A percentile compares a stretch with the other conserved stretches of the same genome.
These are phyloP conservation scores for Edolisoma coerulescens DNA, from an alignment of 2,113 vertebrate species.

Conservation along the genomic window DNA sequence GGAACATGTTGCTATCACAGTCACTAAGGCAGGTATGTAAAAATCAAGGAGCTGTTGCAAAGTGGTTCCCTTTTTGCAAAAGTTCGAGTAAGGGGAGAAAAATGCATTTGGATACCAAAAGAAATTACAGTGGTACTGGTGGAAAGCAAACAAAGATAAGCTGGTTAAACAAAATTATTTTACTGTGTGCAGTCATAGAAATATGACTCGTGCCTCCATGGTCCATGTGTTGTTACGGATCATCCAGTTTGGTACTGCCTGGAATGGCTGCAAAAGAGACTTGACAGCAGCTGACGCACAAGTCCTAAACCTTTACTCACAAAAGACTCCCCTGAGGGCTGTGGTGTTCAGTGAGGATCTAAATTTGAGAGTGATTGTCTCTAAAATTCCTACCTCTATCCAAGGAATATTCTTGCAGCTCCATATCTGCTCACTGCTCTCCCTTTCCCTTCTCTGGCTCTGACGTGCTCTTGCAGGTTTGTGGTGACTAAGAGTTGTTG, in stretches of 20 bases:
- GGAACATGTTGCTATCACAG: neutral
- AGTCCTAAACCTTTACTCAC: neutral
- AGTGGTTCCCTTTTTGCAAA: neutral
- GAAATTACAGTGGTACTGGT: neutral
- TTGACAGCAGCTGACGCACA: neutral
- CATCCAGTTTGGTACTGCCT: neutral
- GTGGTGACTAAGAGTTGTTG: neutral
- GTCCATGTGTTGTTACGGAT: neutral
- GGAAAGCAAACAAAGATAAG: slow-evolving; percentile 11
- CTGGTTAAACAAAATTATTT: neutral
- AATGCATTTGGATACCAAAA: neutral
- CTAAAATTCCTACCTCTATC: neutral
- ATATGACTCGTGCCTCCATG: neutral
- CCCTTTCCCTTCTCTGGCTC: neutral
- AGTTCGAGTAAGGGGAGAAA: neutral
- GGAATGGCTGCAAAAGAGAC: neutral
- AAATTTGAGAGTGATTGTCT: neutral
- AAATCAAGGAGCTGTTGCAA: neutral
- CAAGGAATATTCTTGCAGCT: neutral
- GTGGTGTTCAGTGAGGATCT: neutral
- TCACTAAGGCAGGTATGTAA: neutral
- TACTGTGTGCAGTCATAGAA: neutral
- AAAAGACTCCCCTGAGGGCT: neutral
- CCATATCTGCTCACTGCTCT: neutral
- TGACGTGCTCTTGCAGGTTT: neutral